Percentiles rank a stretch among this genome's conserved stretches.
Evolutionary conservation across 2,113 vertebrate species (phyloP).

Genomic region (Agapornis roseicollis): DNA sequence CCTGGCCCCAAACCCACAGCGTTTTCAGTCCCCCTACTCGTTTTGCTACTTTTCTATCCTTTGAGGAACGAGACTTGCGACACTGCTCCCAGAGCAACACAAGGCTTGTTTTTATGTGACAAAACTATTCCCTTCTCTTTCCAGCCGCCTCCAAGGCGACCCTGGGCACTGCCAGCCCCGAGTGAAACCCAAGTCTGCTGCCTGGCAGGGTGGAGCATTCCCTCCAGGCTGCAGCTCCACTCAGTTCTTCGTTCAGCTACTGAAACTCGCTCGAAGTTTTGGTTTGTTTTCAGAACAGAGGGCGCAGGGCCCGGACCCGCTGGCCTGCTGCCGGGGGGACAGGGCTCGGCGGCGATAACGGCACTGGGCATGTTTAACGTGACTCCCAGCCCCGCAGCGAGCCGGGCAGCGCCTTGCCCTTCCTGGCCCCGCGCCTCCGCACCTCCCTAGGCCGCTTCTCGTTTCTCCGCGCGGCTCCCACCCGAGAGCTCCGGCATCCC

Average conservation of each 20-base stretch:
- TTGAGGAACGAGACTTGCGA: not conserved
- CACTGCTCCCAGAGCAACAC: not conserved
- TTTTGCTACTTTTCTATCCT: not conserved
- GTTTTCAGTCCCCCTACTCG: not conserved
- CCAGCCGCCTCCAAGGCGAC: not conserved
- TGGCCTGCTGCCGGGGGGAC: not conserved
- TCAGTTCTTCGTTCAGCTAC: not conserved
- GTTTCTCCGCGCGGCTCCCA: not conserved
- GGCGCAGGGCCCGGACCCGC: not conserved
- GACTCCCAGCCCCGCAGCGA: not conserved
- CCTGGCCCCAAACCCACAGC: not conserved
- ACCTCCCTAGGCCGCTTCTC: constrained; percentile 14
- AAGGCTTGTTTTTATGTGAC: constrained; percentile 10
- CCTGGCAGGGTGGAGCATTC: constrained; percentile 43
- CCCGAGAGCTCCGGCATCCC: not conserved
- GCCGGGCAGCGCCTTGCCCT: not conserved
- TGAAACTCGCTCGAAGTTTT: constrained; percentile 1
- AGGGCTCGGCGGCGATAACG: not conserved
- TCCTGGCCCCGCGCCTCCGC: not conserved
- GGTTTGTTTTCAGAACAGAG: not conserved
- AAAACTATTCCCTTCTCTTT: not conserved
- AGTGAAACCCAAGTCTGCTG: constrained; percentile 29
- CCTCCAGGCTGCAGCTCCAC: constrained; percentile 11
- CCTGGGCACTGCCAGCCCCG: not conserved
- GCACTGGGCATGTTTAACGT: not conserved